These are phyloP conservation scores for Drosophila nr. fundita DNA, from an alignment of 2,888 invertebrate species.

Conservation along the genomic window DNA sequence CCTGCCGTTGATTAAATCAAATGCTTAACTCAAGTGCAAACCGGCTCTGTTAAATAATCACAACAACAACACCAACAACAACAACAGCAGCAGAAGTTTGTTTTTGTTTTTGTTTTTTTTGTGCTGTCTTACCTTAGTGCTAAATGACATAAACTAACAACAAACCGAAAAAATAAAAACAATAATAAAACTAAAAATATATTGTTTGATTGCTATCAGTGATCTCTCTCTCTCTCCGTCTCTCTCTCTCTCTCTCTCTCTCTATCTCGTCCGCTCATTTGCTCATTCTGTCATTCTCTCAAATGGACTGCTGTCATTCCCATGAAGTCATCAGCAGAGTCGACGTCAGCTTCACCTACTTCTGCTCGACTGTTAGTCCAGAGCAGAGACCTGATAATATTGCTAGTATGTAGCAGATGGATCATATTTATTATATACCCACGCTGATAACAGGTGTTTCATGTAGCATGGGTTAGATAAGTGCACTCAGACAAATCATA, in stretches of 20 bases:
- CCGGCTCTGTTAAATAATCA: constrained; percentile 73
- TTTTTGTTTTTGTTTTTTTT: constrained; percentile 37
- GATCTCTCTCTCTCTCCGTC: constrained; percentile 14
- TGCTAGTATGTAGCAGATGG: neutral
- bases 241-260: neutral
- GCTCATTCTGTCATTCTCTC: constrained; percentile 16
- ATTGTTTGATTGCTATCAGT: constrained; percentile 54
- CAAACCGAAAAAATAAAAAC: constrained; percentile 19
- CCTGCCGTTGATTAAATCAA: constrained; percentile 68
- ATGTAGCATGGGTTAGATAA: constrained; percentile 12
- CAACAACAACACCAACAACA: constrained; percentile 26
- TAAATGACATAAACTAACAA: constrained; percentile 33
- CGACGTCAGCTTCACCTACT: constrained; percentile 28
- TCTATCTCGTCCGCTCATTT: neutral
- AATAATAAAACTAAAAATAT: constrained; percentile 47
- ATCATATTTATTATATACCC: neutral
- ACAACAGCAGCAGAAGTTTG: constrained; percentile 24
- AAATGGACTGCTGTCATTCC: constrained; percentile 31
- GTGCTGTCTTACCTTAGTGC: constrained; percentile 33
- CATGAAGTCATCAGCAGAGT: constrained; percentile 57
- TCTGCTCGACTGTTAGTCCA: constrained; percentile 22
- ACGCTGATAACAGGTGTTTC: constrained; percentile 41
- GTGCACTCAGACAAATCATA: neutral
- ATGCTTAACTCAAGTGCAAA: constrained; percentile 68
- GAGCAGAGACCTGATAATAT: constrained; percentile 1